Evolutionary conservation across 2,797 vertebrate species (phyloP), one percentile per base, ranked within the genome.

Genomic region (Euphonia xanthogaster): DNA sequence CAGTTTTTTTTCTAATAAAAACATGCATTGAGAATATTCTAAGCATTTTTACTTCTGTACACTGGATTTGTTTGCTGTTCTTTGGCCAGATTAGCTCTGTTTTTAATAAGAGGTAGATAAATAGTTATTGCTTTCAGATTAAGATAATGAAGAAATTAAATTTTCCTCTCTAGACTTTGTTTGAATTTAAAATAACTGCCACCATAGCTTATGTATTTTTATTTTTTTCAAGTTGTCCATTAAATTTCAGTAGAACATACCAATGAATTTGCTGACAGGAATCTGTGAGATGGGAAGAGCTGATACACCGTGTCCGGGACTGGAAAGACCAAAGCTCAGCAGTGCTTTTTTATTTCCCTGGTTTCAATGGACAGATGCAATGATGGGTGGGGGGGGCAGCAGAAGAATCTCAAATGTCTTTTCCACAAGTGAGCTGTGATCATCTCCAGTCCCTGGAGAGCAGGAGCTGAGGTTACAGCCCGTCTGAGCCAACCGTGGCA

Each of bases 71-170:
- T 71, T 83, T 80, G 23, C 65, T 77, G 13, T 51, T 72, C 54
- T 93, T 73, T 80, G 40, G 8, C 83, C 82, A 88, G n/a, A 91
- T 65, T 80, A 86, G 45, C 54, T 89, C 71, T 78, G 33, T 17
- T 94, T 85, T 93, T 90, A 95, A 78, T 91, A 93, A 55, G 15
- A 75, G 39, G 50, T 91, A 80, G 81, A 80, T 60, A 90, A 94
- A 91, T 80, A 50, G 30, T 73, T 90, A 73, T 12, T 4, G 0
- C 27, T 93, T 83, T 76, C 55, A 88, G 58, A 86, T 73, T 84
- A 84, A 86, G 66, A 83, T 83, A 89, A 95, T 74, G 57, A 82
- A 72, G 87, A 92, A 95, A 95, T 94, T 42, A 91, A 71, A 77
- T 88, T 91, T 87, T 86, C 24, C 10, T 87, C 31, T 71, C 8